These are phyloP conservation scores for Epinephelus cyanopodus DNA, from an alignment of 2,113 vertebrate genomes.

Conservation along the genomic window DNA sequence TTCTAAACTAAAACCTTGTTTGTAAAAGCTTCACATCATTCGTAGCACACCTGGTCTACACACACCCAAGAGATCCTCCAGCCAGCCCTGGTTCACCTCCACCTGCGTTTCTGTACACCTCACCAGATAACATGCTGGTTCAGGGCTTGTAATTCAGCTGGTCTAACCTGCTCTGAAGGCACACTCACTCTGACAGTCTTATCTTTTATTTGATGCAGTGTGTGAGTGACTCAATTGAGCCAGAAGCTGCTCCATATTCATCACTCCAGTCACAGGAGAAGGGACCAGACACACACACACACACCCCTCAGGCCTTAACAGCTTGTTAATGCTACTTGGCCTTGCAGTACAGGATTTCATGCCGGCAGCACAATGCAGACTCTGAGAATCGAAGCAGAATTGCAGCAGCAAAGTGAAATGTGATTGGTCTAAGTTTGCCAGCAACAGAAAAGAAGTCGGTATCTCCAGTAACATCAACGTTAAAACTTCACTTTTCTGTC, in stretches of 20 bases:
- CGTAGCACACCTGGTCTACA: neutral
- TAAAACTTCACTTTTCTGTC: slow-evolving; percentile 1
- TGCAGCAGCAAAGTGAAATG: neutral
- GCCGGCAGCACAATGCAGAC: slow-evolving; percentile 28
- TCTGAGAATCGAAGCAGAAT: slow-evolving; percentile 17
- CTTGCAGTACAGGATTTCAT: slow-evolving; percentile 41
- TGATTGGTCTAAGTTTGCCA: slow-evolving; percentile 8
- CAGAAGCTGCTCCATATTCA: slow-evolving; percentile 47
- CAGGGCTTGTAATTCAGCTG: slow-evolving; percentile 31
- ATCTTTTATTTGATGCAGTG: slow-evolving; percentile 36
- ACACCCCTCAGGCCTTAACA: slow-evolving; percentile 38
- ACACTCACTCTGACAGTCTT: slow-evolving; percentile 18
- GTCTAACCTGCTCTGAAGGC: slow-evolving; percentile 32
- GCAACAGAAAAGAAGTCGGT: slow-evolving; percentile 15
- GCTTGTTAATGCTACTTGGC: slow-evolving; percentile 54
- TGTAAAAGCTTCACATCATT: neutral
- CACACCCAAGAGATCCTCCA: neutral
- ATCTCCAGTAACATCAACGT: neutral
- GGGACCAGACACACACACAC: slow-evolving; percentile 37
- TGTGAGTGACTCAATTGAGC: slow-evolving; percentile 50
- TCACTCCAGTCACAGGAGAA: slow-evolving; percentile 38
- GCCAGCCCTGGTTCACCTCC: slow-evolving; percentile 8
- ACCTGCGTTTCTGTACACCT: neutral
- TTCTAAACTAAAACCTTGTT: neutral
- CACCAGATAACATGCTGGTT: slow-evolving; percentile 21